Evolutionary conservation across 2,797 vertebrate genomes (phyloP), one percentile per base, ranked within the genome.

Genomic region (Siniperca undulata): DNA sequence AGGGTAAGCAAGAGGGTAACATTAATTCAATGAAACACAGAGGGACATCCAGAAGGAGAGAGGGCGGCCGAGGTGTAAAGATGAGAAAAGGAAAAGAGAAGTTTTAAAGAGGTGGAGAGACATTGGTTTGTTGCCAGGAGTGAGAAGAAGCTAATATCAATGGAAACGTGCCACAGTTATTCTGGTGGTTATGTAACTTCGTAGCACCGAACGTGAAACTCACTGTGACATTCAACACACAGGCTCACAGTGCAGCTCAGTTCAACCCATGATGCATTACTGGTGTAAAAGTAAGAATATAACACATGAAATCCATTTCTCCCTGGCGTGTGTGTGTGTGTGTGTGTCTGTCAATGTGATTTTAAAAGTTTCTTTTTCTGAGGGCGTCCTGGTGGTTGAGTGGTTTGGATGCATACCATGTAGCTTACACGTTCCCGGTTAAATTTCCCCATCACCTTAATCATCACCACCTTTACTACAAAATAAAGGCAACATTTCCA

Each of bases 121-220:
- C 40, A 7, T 7, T 12, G 40, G 40, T 42, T 42, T 3, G 5
- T 55, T 42, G 27, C 24, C 5, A 30, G 16, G 17, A 64, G 50
- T 0, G 42, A 36, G 36, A 36, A 7, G 40, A 42, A 42, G 5
- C 12, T 13, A 36, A 36, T 36, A 36, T 55, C 11, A 55, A 4
- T 44, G 62, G 38, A 70, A 78, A 77, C 1, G 17, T 11, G 30
- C 58, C 75, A 40, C 46, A 30, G 30, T 62, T 56, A n/a, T 38
- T 52, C 70, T 50, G 36, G 36, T 5, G 36, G 36, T 36, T 81
- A 64, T 1, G n/a, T 65, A 79, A 87, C 27, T 11, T 6, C 0
- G 24, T 22, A 16, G 22, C 16, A 38, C 7, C 6, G 22, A 58
- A 59, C 58, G 24, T 14, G 11, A 30, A 60, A 30, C 34, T 46